Evolutionary conservation across 2,113 vertebrate genomes (phyloP).

Genomic region (Hyaena hyaena): DNA sequence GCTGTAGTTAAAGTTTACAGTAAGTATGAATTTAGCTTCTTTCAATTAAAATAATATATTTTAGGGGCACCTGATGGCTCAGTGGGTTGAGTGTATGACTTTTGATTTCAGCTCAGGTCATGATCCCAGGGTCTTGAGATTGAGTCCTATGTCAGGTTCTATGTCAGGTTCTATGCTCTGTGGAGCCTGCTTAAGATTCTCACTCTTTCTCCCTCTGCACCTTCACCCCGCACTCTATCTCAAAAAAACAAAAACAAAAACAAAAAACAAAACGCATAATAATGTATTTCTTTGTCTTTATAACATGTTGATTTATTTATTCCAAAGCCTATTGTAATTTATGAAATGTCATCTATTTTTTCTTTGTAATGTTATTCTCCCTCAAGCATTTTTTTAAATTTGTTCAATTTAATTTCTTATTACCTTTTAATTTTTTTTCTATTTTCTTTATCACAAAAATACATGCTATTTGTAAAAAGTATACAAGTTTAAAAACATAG

Average conservation of each 20-base stretch:
- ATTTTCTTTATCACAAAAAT: background rate
- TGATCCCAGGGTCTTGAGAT: no score
- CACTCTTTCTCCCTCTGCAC: no score
- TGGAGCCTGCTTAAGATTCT: no score
- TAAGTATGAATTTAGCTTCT: slow-evolving; percentile 21
- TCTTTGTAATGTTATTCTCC: slow-evolving; percentile 55
- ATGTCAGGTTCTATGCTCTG: no score
- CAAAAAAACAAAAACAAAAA: no score
- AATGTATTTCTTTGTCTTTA: background rate
- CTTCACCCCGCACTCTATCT: no score
- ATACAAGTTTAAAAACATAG: background rate
- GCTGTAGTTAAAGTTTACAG: background rate
- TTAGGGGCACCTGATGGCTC: no score
- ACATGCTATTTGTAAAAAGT: background rate
- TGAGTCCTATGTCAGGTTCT: no score
- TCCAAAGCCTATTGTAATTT: slow-evolving; percentile 21
- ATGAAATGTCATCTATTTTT: slow-evolving; percentile 56
- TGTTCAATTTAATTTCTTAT: slow-evolving; percentile 16
- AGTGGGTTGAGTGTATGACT: no score
- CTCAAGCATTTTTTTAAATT: slow-evolving; percentile 58
- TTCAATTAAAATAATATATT: slow-evolving; percentile 39
- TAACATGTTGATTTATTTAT: slow-evolving; percentile 66
- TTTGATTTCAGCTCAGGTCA: no score
- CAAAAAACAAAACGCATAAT: background rate
- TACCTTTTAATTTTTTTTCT: background rate